Conservation (phyloP, 2,113 vertebrate genomes). For the Thinocorus orbignyianus region DNA sequence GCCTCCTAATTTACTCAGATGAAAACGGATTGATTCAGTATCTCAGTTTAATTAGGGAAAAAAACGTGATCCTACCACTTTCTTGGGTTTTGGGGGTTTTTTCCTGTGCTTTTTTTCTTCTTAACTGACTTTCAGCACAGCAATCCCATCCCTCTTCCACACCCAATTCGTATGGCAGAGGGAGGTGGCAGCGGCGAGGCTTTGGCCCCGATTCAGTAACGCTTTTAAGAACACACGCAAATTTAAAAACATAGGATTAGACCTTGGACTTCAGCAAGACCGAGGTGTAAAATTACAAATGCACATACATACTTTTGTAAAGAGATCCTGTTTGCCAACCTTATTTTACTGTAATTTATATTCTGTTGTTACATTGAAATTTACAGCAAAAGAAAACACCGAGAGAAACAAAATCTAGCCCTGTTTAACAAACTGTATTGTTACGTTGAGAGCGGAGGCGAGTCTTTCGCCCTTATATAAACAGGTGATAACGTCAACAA, state of each 20-base stretch:
- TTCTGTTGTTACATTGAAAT: constrained; percentile 52
- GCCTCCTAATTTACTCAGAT: constrained; percentile 77
- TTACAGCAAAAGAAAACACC: constrained; percentile 43
- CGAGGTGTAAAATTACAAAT: constrained; percentile 20
- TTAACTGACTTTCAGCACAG: constrained; percentile 60
- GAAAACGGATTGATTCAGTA: constrained; percentile 70
- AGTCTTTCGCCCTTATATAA: background rate
- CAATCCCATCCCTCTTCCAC: constrained; percentile 53
- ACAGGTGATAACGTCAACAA: background rate
- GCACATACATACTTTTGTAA: background rate
- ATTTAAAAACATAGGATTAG: constrained; percentile 45
- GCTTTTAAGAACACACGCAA: constrained; percentile 40
- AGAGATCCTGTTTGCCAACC: constrained; percentile 45
- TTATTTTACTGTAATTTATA: constrained; percentile 60
- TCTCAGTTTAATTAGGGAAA: constrained; percentile 61
- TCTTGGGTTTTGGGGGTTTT: background rate
- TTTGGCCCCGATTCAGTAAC: constrained; percentile 40
- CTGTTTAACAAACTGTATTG: constrained; percentile 18
- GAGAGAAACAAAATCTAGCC: constrained; percentile 28
- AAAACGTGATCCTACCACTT: background rate
- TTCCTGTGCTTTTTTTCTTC: constrained; percentile 2
- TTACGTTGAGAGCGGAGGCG: background rate
- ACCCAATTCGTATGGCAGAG: constrained; percentile 28
- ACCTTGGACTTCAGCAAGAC: background rate
- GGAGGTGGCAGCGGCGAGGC: constrained; percentile 4